Evolutionary conservation across 2,888 invertebrate species (phyloP), one percentile per base, ranked within the genome.

Genomic region (Eilema griseolum): DNA sequence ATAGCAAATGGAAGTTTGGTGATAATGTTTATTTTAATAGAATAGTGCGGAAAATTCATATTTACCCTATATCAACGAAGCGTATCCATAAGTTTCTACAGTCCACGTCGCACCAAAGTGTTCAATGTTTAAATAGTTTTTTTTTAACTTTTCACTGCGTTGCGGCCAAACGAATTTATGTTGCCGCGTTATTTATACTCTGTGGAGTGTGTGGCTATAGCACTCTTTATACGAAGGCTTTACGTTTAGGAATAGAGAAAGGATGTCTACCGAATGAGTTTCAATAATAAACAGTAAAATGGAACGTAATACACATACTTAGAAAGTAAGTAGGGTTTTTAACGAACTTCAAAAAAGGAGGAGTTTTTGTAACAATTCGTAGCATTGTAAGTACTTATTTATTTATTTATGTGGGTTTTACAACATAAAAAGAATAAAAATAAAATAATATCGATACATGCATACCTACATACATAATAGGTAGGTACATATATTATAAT

Each of bases 111-210:
- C 52, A 63, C 92, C 92, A 92, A 92, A 93, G 92, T 92, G 90
- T 91, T 92, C 92, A 92, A 92, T 88, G 90, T 92, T 92, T 74
- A 92, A 92, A 92, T 90, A 90, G 80, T 91, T 91, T 93, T 90
- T 82, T 82, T 78, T 69, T n/a, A 91, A 92, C 86, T 90, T 92
- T 92, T 91, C 90, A 91, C 88, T 90, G 89, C 87, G 86, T 81
- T 75, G 79, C 72, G 69, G 68, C 71, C 61, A 81, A 76, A 79
- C 90, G 83, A 86, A 93, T 93, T 94, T 94, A 93, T 91, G 90
- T 90, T 91, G 88, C 80, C 89, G 90, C 87, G 90, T 88, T 92
- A 91, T 92, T 91, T 90, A 91, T 90, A 68, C 37, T 84, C 85
- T 77, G 74, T 76, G 33, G 33, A 33, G 31, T 33, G 31, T 33